Base-by-base conservation (phyloP, 2,113 vertebrate genomes). In the Hoplias malabaricus region DNA sequence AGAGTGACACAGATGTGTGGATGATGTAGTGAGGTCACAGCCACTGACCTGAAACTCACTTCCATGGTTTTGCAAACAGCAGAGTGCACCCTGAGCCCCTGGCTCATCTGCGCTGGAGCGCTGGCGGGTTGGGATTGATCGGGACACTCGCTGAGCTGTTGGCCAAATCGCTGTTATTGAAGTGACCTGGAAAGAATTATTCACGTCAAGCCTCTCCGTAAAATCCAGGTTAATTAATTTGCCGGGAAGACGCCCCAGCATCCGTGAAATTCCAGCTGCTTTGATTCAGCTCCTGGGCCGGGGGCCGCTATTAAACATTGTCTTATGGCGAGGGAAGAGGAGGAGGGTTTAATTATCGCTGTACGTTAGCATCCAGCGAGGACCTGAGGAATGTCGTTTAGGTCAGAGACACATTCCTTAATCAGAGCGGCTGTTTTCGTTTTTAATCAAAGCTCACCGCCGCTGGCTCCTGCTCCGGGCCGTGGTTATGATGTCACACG, bases 211-310 rank as follows among this genome's bases (percentile, higher is more conserved):
- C 72, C 81, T 77, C 74, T 57, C 67, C 34, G 62, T 69, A 84
- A 83, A 88, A 84, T 79, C 31, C 27, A 74, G 81, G 61, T 84
- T 86, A 88, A 89, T 88, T 85, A 84, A 87, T 89, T 87, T 89
- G 78, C 74, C 71, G 34, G 74, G 76, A 78, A 84, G 83, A 79
- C 73, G 77, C 33, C 31, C 59, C 78, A 78, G 83, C 82, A 84
- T 84, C 84, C 71, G 57, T 53, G 57, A 71, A 71, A 70, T 59
- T 57, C 61, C 68, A 66, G 57, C 31, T 40, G 75, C 67, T 31
- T 59, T 72, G 79, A 79, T 88, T 84, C 65, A 80, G 87, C 76
- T 53, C 50, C 69, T 77, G 65, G 50, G 77, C 71, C 61, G 72
- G 68, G 80, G 71, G 81, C 66, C 77, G 81, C 62, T 82, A 88